phyloP scores from a whole-genome alignment of 2,113 vertebrate genomes.

The Melanotaenia duboulayi region DNA sequence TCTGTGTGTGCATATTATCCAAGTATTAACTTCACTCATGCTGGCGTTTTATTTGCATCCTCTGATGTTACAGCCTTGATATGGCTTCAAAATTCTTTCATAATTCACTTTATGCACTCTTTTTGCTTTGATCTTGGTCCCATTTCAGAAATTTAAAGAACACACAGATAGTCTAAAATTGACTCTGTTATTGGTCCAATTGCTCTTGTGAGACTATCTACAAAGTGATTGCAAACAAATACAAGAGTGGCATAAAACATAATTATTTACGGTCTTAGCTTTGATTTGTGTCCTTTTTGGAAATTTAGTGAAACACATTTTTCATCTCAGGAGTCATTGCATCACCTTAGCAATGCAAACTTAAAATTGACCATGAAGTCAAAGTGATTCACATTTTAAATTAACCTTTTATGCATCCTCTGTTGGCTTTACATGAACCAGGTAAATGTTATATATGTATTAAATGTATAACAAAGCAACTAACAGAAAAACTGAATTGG shows the following conservation, averaged over 20 bases:
- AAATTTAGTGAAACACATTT: not conserved
- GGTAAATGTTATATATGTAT: no score
- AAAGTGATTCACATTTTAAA: not conserved
- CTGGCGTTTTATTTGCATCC: not conserved
- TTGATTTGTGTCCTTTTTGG: no score
- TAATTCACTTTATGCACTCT: conserved; percentile 8
- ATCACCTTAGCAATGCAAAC: not conserved
- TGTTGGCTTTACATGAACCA: no score
- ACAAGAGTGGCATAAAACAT: conserved; percentile 5
- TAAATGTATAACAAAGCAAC: no score
- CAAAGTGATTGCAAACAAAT: not conserved
- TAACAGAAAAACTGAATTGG: no score
- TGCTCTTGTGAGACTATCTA: conserved; percentile 6
- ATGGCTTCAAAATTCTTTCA: not conserved
- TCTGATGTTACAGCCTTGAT: not conserved
- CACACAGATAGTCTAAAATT: conserved; percentile 49
- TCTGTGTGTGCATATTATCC: not conserved
- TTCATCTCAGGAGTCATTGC: not conserved
- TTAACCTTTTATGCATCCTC: no score
- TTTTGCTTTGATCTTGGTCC: conserved; percentile 25
- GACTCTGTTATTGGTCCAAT: conserved; percentile 23
- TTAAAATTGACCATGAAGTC: not conserved
- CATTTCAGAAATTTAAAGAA: conserved; percentile 3
- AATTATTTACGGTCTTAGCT: no score
- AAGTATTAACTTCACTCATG: not conserved